Percentiles rank a stretch among this genome's conserved stretches.
Conservation (phyloP, 2,113 vertebrate species). For the Epinephelus moara region DNA sequence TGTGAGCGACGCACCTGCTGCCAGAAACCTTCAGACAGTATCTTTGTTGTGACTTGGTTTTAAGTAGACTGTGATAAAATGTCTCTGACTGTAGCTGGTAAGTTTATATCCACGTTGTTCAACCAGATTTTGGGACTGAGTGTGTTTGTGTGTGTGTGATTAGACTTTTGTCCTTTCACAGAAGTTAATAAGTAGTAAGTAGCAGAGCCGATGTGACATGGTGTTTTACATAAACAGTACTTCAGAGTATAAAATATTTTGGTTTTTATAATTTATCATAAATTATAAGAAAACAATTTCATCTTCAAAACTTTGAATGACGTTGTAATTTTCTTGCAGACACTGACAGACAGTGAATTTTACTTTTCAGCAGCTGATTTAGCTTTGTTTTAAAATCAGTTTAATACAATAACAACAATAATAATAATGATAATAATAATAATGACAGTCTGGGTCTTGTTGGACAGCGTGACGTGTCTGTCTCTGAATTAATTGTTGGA, state of each 20-base stretch:
- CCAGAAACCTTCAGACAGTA: neutral
- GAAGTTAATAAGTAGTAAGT: neutral
- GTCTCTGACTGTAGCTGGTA: conserved; percentile 74
- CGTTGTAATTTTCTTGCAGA: neutral
- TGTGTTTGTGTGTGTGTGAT: neutral
- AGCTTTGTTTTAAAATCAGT: neutral
- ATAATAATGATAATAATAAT: no score
- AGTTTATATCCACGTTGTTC: conserved; percentile 27
- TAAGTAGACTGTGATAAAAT: conserved; percentile 38
- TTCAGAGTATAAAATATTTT: no score
- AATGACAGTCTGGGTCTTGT: no score
- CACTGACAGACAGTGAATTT: neutral
- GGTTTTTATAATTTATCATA: neutral
- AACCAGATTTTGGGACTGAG: neutral
- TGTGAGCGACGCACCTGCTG: conserved; percentile 7
- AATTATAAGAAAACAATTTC: neutral
- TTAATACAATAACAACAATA: no score
- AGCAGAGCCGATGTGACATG: neutral
- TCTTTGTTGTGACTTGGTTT: neutral
- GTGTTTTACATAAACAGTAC: no score
- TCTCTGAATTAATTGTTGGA: no score
- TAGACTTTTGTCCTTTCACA: neutral
- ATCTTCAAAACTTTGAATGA: neutral
- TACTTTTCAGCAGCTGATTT: no score
- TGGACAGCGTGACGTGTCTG: no score